Base-by-base conservation (phyloP, 64 coral and sea anemone species). In the Platygyra sinensis region DNA sequence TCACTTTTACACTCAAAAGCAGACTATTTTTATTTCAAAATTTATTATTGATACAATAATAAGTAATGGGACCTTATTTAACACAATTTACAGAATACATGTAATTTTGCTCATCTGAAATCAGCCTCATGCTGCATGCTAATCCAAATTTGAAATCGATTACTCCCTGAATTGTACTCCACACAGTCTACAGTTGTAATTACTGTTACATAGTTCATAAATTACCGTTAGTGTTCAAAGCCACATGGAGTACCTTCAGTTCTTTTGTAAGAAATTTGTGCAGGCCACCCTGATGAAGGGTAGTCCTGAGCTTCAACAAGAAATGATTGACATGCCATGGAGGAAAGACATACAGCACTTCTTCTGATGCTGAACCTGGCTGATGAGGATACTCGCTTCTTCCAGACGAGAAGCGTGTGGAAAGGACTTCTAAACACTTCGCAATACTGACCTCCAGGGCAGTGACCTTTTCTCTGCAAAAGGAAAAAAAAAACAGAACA, bases 241-340 rank as follows among this genome's bases (percentile, higher is more conserved):
- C 7, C 10, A 69, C 10, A 22, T 69, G 10, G 4, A n/a, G 29
- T 61, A 92, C 90, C 90, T 92, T 92, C 1, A 87, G 22, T 59
- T 79, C 74, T 38, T 69, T 52, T 22, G 90, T 92, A 46, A 63
- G 73, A 32, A 87, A 51, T 13, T 22, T 28, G 10, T 59, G 42
- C 1, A 92, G 49, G 30, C 90, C 81, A 15, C 14, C 73, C 22
- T 15, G 20, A 30, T 14, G 10, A 22, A 92, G 54, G 38, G 69
- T 31, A 55, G 39, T 50, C 28, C 80, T 77, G 42, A 92, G 59
- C 13, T 64, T 51, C 18, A 79, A 32, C 15, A 61, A 49, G 27
- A 92, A 75, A 36, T 64, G 73, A 20, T 78, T 92, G 13, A 86
- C 39, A 55, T 92, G 82, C 61, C 73, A 42, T 8, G 36, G 4